Evolutionary conservation across 2,797 vertebrate species (phyloP), one percentile per base, ranked within the genome.

Genomic region (Pipistrellus pygmaeus): DNA sequence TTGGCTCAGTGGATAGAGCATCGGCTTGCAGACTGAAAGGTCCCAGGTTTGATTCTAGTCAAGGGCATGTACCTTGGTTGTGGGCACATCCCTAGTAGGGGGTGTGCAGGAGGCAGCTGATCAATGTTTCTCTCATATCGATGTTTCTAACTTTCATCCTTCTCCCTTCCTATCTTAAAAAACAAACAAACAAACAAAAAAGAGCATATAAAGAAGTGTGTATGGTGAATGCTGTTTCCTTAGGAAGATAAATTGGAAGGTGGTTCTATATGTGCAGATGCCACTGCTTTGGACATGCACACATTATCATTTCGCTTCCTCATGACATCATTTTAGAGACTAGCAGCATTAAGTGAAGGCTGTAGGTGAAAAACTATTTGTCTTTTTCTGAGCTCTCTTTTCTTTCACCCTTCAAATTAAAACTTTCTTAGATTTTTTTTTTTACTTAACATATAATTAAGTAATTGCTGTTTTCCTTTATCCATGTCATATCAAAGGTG

Each of bases 381-480:
- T 18, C 38, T 85, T 68, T 66, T 9, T 85, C 20, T 73, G n/a
- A 53, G 73, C 14, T 0, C 17, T 35, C 27, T 68, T 77, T 72
- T 25, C 83, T n/a, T 84, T 64, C 18, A 8, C 25, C 17, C 57
- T 95, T 90, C n/a, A 53, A 92, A 83, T 38, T 48, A 78, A 88
- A 48, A 87, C 14, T 73, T 76, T n/a, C 21, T 53, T 48, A 57
- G 72, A 20, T 13, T 55, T 48, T 72, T 66, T n/a, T n/a, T n/a
- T 60, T 62, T 48, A 53, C 9, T 90, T 77, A 83, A 86, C 27
- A 64, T 30, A 87, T 72, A 90, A 60, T 73, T 69, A 89, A 96
- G 66, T 35, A 12, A 92, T 23, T 64, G 18, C 3, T 66, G 18
- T 14, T 93, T 92, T 89, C 13, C 4, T 84, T 13, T 84, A 32